A percentile compares a stretch with the other conserved stretches of the same genome.
phyloP scores from a whole-genome alignment of 2,888 invertebrate species.

The Thecocarcelia acutangulata region DNA sequence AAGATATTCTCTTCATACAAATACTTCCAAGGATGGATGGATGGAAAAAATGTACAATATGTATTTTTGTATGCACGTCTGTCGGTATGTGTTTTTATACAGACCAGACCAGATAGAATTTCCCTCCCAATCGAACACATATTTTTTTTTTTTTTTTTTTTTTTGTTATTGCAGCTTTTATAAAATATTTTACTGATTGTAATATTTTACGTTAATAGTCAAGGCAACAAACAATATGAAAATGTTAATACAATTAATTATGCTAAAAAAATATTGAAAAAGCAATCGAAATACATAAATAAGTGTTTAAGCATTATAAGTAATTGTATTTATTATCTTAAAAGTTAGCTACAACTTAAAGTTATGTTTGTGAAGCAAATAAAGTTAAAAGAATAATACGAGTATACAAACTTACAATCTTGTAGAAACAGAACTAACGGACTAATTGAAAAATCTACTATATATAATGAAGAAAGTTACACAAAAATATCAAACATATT shows the following conservation, averaged over 20 bases:
- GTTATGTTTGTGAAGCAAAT: no score
- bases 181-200: constrained; percentile 64
- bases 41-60: no score
- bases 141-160: no score
- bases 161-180: constrained; percentile 47
- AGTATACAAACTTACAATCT: no score
- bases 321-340: constrained; percentile 7
- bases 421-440: no score
- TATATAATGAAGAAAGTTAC: no score
- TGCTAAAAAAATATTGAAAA: constrained; percentile 24
- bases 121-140: constrained; percentile 16
- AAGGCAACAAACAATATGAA: constrained; percentile 61
- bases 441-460: no score
- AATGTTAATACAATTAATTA: constrained; percentile 61
- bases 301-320: constrained; percentile 1
- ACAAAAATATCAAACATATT: no score
- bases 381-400: no score
- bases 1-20: constrained; percentile 39
- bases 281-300: constrained; percentile 24
- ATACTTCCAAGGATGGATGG: not conserved
- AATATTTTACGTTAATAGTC: constrained; percentile 64
- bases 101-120: constrained; percentile 24
- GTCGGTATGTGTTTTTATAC: not conserved
- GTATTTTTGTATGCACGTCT: not conserved
- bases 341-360: no score